Percentiles rank a stretch among this genome's conserved stretches.
Evolutionary conservation across 2,888 invertebrate species (phyloP).

Genomic region (Epistrophe eligans): DNA sequence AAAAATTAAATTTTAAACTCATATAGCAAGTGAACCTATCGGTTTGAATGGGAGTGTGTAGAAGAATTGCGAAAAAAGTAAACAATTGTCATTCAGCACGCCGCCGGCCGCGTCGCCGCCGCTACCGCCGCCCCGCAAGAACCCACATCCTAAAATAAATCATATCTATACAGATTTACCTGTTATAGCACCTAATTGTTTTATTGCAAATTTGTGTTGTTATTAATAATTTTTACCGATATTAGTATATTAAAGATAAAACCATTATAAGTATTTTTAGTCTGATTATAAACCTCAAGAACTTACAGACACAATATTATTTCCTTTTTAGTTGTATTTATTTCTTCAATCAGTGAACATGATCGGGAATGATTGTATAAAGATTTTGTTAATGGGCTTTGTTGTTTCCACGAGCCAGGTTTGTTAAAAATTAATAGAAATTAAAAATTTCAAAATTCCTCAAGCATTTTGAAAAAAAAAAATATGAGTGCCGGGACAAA

Average conservation of each 20-base stretch:
- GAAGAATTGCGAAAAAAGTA: no score
- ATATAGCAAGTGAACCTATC: no score
- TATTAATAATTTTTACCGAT: not conserved
- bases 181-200: not conserved
- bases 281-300: not conserved
- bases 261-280: not conserved
- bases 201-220: not conserved
- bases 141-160: no score
- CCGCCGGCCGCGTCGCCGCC: no score
- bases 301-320: no score
- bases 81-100: no score
- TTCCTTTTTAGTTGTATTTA: conserved; percentile 31
- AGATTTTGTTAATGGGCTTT: not conserved
- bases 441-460: not conserved
- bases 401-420: conserved; percentile 47
- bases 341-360: conserved; percentile 26
- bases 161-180: no score
- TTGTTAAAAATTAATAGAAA: not conserved
- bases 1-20: no score
- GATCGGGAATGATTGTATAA: conserved; percentile 1
- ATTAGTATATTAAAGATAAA: conserved; percentile 17
- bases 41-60: no score
- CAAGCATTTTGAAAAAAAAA: no score
- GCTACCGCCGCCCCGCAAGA: no score
- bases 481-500: no score